A percentile compares a stretch with the other conserved stretches of the same genome.
phyloP scores from a whole-genome alignment of 1,140 invertebrate genomes.

The Himalopsyche phryganea region DNA sequence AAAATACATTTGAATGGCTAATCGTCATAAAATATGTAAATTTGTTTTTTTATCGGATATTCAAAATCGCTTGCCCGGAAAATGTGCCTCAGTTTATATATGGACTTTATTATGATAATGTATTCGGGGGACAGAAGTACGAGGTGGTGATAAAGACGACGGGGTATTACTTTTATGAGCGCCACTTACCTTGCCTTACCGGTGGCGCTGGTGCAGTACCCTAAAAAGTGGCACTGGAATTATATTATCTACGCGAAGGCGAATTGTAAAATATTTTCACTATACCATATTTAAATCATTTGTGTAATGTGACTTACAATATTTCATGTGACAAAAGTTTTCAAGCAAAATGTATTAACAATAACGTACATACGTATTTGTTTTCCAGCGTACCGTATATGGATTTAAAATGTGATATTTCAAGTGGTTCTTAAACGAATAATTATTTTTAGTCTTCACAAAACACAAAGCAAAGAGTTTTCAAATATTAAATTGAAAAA shows the following conservation, averaged over 20 bases:
- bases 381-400: too few species aligned
- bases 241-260: background rate
- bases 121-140: constrained; percentile 20
- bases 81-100: background rate
- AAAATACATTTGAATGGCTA: constrained; percentile 30
- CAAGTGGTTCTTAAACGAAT: too few species aligned
- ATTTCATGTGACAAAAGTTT: too few species aligned
- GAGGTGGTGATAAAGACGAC: constrained; percentile 26
- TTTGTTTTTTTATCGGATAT: constrained; percentile 16
- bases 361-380: too few species aligned
- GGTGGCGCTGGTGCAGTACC: background rate
- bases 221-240: constrained; percentile 8
- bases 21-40: constrained; percentile 32
- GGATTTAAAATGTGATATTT: too few species aligned
- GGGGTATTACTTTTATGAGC: constrained; percentile 27
- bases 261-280: too few species aligned
- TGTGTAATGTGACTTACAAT: too few species aligned
- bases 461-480: too few species aligned
- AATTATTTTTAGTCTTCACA: too few species aligned
- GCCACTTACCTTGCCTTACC: constrained; percentile 24
- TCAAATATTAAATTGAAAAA: too few species aligned
- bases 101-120: constrained; percentile 9
- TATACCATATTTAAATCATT: too few species aligned
- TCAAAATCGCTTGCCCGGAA: background rate
- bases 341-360: too few species aligned